A percentile compares a stretch with the other conserved stretches of the same genome.
Conservation (phyloP, 2,888 invertebrate species). For the Dynastes grantii region DNA sequence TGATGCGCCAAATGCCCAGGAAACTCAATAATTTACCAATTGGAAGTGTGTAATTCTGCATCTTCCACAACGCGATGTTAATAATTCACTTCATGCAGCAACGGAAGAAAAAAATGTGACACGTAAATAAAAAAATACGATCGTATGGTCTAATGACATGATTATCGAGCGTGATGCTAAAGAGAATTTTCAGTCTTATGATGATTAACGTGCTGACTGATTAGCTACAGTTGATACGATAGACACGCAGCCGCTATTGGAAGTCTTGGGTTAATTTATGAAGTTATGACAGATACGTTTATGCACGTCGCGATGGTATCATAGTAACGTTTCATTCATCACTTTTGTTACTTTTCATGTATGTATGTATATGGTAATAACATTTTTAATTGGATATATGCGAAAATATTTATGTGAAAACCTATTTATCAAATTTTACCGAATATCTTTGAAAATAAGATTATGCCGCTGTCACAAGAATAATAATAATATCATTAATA, state of each 20-base stretch:
- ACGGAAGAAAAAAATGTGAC: not conserved
- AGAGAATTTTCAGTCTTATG: not conserved
- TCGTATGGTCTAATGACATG: not conserved
- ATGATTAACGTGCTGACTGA: slow-evolving; percentile 21
- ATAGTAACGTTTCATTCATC: no score
- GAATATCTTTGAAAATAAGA: no score
- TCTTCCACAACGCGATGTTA: slow-evolving; percentile 1
- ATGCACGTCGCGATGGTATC: not conserved
- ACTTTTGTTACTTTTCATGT: no score
- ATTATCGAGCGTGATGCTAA: not conserved
- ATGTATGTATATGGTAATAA: no score
- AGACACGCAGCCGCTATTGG: not conserved
- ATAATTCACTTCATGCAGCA: slow-evolving; percentile 14
- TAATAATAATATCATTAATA: no score
- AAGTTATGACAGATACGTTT: not conserved
- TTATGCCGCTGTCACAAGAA: no score
- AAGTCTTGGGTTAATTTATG: slow-evolving; percentile 6
- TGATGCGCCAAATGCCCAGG: slow-evolving; percentile 17
- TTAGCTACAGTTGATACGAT: slow-evolving; percentile 1
- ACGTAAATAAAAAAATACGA: not conserved
- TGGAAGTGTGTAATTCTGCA: slow-evolving; percentile 37
- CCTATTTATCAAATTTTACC: no score
- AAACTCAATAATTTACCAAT: slow-evolving; percentile 40
- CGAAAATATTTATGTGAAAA: no score
- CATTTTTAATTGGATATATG: no score